A percentile compares a stretch with the other conserved stretches of the same genome.
These are phyloP conservation scores for Nemopilema nomurai DNA, from an alignment of 30 jellyfish, hydroid and myxozoan species.

Conservation along the genomic window DNA sequence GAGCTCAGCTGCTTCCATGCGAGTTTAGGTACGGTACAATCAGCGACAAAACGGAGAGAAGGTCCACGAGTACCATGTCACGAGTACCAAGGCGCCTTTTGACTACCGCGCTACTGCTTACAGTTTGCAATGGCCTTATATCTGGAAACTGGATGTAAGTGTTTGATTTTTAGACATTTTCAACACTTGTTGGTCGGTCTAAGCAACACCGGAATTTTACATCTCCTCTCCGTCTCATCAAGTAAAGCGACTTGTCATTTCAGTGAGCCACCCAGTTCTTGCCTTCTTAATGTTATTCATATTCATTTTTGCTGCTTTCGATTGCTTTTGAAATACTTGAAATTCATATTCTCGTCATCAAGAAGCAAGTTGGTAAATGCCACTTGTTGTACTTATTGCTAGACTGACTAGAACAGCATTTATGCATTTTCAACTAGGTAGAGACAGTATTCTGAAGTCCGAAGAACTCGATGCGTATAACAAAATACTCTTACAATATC, in stretches of 20 bases:
- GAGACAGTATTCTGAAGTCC: too few species aligned
- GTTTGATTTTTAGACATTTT: not conserved
- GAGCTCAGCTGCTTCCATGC: conserved; percentile 22
- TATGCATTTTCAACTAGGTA: too few species aligned
- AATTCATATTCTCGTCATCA: too few species aligned
- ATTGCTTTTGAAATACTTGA: too few species aligned
- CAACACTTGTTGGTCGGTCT: not conserved
- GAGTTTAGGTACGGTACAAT: not conserved
- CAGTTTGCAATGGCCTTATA: not conserved
- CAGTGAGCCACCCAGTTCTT: not conserved
- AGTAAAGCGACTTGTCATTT: not conserved
- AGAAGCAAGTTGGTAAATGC: too few species aligned
- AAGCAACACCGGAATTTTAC: not conserved
- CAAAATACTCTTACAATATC: not conserved
- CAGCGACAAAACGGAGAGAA: not conserved
- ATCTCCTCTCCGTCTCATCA: not conserved
- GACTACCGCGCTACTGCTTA: conserved; percentile 5
- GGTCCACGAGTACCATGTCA: not conserved
- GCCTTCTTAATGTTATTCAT: not conserved
- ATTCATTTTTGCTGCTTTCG: too few species aligned
- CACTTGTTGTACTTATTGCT: too few species aligned
- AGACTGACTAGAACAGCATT: too few species aligned
- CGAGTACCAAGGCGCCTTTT: conserved; percentile 16
- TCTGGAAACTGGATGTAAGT: conserved; percentile 39
- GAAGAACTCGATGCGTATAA: too few species aligned